Conservation (phyloP, 2,797 vertebrate genomes). For the Gymnothorax javanicus region DNA sequence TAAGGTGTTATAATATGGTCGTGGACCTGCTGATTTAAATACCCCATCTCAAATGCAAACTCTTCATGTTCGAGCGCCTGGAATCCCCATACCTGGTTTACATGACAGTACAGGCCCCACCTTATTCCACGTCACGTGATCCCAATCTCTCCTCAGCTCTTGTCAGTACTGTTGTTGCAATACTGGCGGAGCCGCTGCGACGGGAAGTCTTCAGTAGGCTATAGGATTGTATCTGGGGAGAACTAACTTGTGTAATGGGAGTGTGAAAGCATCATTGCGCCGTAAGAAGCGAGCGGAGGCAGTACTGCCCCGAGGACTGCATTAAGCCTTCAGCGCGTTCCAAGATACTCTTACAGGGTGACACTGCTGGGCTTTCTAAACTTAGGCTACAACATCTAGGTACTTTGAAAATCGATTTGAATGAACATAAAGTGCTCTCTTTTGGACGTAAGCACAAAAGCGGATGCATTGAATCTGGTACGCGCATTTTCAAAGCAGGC, state of each 20-base stretch:
- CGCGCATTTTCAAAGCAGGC: conserved; percentile 41
- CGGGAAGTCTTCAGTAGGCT: conserved; percentile 46
- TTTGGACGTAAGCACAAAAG: background rate
- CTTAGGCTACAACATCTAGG: conserved; percentile 16
- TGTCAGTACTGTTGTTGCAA: conserved; percentile 58
- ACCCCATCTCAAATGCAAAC: background rate
- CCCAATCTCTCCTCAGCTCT: conserved; percentile 61
- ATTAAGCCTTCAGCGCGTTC: conserved; percentile 28
- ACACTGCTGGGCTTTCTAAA: conserved; percentile 29
- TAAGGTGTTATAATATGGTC: too few species aligned
- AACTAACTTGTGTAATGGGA: conserved; percentile 1
- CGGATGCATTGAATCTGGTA: background rate
- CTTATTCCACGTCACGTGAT: conserved; percentile 67
- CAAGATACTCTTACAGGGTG: conserved; percentile 24
- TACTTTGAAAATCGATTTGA: conserved; percentile 19
- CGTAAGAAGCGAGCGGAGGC: conserved; percentile 22
- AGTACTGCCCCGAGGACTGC: conserved; percentile 26
- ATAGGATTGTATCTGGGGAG: conserved; percentile 25
- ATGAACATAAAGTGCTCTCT: conserved; percentile 26
- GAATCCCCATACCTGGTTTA: conserved; percentile 27
- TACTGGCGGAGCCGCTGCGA: conserved; percentile 48
- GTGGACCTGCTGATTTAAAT: background rate
- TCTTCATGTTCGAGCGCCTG: background rate
- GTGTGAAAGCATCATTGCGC: conserved; percentile 25
- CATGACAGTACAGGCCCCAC: conserved; percentile 59